Base-by-base conservation (phyloP, 2,113 vertebrate genomes). In the Amia ocellicauda region DNA sequence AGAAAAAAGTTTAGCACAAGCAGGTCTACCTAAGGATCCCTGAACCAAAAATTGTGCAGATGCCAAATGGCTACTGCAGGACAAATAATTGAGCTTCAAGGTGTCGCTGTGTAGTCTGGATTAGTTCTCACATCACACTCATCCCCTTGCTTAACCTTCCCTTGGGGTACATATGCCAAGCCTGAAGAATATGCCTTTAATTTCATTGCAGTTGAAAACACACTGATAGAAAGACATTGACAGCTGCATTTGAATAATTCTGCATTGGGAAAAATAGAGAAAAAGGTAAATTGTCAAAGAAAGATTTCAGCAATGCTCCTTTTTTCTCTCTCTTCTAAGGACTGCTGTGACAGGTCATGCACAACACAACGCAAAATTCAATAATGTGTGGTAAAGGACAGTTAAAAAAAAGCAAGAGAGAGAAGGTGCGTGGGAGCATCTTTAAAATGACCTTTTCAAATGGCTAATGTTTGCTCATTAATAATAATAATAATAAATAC, bases 241-340 rank as follows among this genome's bases (percentile, higher is more conserved):
- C 49, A 55, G 64, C 49, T 66, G 79, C 77, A 85, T 84, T 84
- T 83, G 78, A 85, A 86, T 86, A 82, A 83, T 81, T 84, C 77
- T 81, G 77, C 77, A 84, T 83, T 71, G 65, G 80, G 70, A 78
- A 69, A 72, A 64, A 75, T 68, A n/a, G n/a, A 77, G 82, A 74
- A 82, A 84, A 74, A 82, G 77, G 77, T 77, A 68, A 70, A 63
- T 62, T 65, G 47, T 73, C 60, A 68, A 66, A 77, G 69, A 62
- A 70, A 65, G 73, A 71, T 79, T 79, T 76, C 23, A 65, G 55
- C 58, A 49, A 70, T 52, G 60, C 63, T 65, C 51, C 66, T 64
- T 77, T 68, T 54, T 19, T 11, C 9, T 8, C 36, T 58, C 74
- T 60, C 69, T 61, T 52, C 66, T 50, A 51, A 70, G 68, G 75